Conservation (phyloP, 2,113 vertebrate species). For the Aspidoscelis tigris region DNA sequence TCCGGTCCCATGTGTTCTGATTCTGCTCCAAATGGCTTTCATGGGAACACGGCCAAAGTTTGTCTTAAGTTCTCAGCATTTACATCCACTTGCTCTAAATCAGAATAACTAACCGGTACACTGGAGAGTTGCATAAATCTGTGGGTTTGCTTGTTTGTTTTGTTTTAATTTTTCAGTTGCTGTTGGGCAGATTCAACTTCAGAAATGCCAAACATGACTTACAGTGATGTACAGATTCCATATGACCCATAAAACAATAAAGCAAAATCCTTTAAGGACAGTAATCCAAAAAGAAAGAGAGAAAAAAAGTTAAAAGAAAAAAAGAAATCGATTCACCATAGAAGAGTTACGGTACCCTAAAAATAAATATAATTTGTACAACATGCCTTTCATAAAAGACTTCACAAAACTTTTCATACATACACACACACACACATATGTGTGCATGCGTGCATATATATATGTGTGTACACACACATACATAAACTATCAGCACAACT, state of each 20-base stretch:
- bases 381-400: constrained; percentile 49
- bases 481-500: neutral
- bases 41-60: neutral
- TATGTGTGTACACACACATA: too few species aligned
- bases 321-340: constrained; percentile 21
- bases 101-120: neutral
- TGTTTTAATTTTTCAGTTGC: constrained; percentile 31
- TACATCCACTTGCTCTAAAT: too few species aligned
- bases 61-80: neutral
- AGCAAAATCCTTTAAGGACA: constrained; percentile 68
- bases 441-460: too few species aligned
- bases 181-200: constrained; percentile 5
- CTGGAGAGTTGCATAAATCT: neutral
- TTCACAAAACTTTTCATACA: neutral
- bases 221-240: constrained; percentile 49
- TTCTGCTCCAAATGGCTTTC: too few species aligned
- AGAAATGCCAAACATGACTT: neutral
- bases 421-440: neutral
- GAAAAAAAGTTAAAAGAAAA: too few species aligned
- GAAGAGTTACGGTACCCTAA: constrained; percentile 40
- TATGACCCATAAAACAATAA: constrained; percentile 38
- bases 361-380: constrained; percentile 57
- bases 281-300: neutral
- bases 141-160: neutral
- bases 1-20: too few species aligned